Percentiles rank a stretch among this genome's conserved stretches.
Conservation (phyloP, 2,888 invertebrate species). For the Aromia moschata region DNA sequence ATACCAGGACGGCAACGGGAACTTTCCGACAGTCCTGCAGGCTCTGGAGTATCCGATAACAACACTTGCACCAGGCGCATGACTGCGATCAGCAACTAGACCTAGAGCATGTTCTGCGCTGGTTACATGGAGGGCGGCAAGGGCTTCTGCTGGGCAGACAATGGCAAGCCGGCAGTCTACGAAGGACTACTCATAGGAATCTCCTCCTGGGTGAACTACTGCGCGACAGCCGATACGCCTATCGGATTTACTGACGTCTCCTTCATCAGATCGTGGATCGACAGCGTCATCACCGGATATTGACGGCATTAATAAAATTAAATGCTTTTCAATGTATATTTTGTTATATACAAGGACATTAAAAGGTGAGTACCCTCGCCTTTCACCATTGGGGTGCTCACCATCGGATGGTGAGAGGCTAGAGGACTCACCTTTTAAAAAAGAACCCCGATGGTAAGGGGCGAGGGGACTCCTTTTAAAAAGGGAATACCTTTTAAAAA, state of each 20-base stretch:
- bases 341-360: too few relatives aligned
- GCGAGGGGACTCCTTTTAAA: too few relatives aligned
- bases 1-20: background rate
- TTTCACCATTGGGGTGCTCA: too few relatives aligned
- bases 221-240: background rate
- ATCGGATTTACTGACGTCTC: conserved; percentile 4
- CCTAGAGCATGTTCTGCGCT: conserved; percentile 12
- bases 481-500: too few relatives aligned
- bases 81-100: background rate
- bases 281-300: background rate
- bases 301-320: too few relatives aligned
- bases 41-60: too few relatives aligned
- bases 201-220: background rate
- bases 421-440: too few relatives aligned
- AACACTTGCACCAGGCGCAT: too few relatives aligned
- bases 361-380: too few relatives aligned
- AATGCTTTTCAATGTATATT: too few relatives aligned
- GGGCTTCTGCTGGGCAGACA: conserved; percentile 1
- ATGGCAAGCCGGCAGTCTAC: conserved; percentile 2
- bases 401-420: too few relatives aligned
- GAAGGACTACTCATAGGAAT: conserved; percentile 1
- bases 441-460: too few relatives aligned
- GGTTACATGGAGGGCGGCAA: background rate
- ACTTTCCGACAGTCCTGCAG: background rate
- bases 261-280: background rate